Evolutionary conservation across 2,888 invertebrate genomes (phyloP), one percentile per base, ranked within the genome.

Genomic region (Anaspis maculata): DNA sequence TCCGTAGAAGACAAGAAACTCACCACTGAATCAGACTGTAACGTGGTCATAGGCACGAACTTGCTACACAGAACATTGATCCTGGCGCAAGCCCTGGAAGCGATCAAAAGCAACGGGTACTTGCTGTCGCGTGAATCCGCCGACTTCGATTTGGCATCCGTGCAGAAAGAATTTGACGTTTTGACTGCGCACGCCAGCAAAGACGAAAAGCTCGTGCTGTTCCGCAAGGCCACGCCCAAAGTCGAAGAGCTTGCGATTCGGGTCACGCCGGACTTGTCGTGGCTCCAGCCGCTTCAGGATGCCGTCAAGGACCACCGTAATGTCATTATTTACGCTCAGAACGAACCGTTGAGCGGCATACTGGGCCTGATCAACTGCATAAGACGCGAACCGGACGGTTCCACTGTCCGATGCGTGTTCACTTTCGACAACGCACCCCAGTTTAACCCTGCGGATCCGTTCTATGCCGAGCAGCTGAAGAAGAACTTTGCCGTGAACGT

Each of bases 401-500:
- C 55, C 21, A 51, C 59, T 1, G 51, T 64, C 11, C 57, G 62
- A 26, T 62, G 64, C 33, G 61, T 85, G 4, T 68, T 80, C 13
- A 74, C 84, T 30, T 59, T 74, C 36, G 76, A 77, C 24, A 42
- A 47, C 9, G 82, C 80, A n/a, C 82, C 83, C 1, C 56, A 66
- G 2, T 87, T 87, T 46, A 73, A 78, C 44, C 61, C 76, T 2
- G 51, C 37, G 5, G 26, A 37, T 10, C 25, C 37, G 3, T 70
- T 85, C 27, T 86, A 83, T 56, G 67, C 70, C 13, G 64, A 71
- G 2, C 84, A 85, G 48, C 56, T 83, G 1, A 66, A 74, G 7
- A 77, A 82, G 48, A 84, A 90, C 57, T 64, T 96, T 44, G 79
- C 81, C 1, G 66, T 88, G 27, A 95, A 94, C 58, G 76, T 96